Percentiles rank a stretch among this genome's conserved stretches.
phyloP scores from a whole-genome alignment of 2,113 vertebrate species.

The Cygnus buccinator region DNA sequence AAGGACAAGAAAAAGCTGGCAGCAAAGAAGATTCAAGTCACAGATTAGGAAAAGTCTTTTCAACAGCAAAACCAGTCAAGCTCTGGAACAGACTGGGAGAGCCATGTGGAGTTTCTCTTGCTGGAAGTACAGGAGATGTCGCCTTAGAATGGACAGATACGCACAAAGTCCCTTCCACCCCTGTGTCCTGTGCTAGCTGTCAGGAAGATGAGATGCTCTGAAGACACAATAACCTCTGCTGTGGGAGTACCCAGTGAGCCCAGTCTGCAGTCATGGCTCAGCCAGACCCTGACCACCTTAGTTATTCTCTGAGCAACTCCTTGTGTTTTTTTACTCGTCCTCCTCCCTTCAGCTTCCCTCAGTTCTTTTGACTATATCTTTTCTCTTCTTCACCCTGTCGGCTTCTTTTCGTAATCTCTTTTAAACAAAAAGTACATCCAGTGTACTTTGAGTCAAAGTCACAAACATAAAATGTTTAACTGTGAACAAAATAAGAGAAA shows the following conservation, averaged over 20 bases:
- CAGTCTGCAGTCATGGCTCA: background rate
- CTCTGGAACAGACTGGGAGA: background rate
- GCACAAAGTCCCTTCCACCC: background rate
- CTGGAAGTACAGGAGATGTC: background rate
- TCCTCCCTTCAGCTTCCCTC: background rate
- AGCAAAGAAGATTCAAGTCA: background rate
- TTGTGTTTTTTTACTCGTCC: background rate
- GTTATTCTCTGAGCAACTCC: background rate
- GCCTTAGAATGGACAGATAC: background rate
- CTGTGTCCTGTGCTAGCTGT: fast-evolving
- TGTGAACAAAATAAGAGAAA: background rate
- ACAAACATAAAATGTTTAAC: background rate
- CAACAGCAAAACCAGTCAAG: background rate
- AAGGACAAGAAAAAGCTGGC: background rate
- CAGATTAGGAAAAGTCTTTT: background rate
- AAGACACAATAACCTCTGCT: background rate
- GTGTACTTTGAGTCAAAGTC: background rate
- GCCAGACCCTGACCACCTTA: fast-evolving
- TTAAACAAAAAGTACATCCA: background rate
- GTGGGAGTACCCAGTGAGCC: background rate
- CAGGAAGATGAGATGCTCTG: background rate
- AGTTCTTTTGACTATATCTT: background rate
- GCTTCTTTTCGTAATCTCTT: background rate
- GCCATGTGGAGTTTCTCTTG: background rate
- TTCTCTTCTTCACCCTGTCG: background rate